Evolutionary conservation across 2,888 invertebrate species (phyloP).

Genomic region (Frankliniella fusca): DNA sequence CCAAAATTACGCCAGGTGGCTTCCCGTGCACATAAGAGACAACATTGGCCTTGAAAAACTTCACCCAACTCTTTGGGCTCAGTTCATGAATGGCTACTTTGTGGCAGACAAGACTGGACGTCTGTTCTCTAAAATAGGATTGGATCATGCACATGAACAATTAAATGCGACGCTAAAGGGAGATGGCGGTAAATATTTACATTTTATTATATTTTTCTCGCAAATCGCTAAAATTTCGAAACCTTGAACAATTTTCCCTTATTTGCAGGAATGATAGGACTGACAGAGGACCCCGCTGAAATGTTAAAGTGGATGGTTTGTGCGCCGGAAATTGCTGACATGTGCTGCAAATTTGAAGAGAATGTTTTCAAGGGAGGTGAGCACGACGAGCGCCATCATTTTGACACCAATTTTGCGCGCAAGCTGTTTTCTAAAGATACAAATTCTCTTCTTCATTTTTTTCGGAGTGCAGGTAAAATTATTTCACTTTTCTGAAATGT

Average conservation of each 20-base stretch:
- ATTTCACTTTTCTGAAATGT: not conserved
- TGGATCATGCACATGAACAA: not conserved
- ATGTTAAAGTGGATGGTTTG: not conserved
- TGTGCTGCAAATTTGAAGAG: not conserved
- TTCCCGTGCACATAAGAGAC: not conserved
- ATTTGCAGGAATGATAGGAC: not conserved
- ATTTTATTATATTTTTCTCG: not conserved
- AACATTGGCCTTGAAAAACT: not conserved
- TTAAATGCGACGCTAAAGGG: not conserved
- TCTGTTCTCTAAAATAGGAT: not conserved
- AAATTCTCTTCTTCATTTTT: not conserved
- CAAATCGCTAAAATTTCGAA: not conserved
- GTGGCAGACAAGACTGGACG: not conserved
- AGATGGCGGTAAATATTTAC: not conserved
- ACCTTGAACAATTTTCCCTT: not conserved
- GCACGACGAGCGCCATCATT: no score
- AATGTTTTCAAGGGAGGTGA: not conserved
- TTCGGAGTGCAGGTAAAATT: not conserved
- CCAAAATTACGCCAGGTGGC: not conserved
- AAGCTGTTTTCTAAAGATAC: not conserved
- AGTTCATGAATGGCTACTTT: not conserved
- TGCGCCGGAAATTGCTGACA: not conserved
- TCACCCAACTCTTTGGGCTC: not conserved
- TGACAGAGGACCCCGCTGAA: not conserved
- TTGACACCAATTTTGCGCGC: not conserved